Evolutionary conservation across 1,140 invertebrate species (phyloP).

Genomic region (Probaryconus sp.): DNA sequence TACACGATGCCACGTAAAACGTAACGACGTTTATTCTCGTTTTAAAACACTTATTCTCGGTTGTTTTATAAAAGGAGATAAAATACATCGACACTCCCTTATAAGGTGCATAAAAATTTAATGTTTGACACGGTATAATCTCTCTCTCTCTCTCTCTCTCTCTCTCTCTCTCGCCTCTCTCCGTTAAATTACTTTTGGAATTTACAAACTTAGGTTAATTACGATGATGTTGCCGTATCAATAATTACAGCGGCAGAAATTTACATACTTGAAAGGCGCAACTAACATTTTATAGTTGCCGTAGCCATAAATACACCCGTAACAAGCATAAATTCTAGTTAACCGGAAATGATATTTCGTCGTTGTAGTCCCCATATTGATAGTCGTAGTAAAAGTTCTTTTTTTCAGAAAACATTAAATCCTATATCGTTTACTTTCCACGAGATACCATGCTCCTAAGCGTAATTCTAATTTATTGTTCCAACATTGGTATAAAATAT

Average conservation of each 20-base stretch:
- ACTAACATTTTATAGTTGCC: constrained; percentile 9
- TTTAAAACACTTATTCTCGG: too few species aligned
- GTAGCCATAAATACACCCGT: background rate
- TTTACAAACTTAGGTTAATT: constrained; percentile 14
- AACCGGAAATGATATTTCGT: constrained; percentile 15
- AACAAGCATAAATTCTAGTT: constrained; percentile 8
- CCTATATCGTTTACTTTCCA: too few species aligned
- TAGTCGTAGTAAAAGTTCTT: background rate
- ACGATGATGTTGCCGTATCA: constrained; percentile 1
- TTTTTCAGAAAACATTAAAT: constrained; percentile 1
- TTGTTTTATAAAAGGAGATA: background rate
- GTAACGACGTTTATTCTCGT: too few species aligned
- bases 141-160: too few species aligned
- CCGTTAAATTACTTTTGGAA: constrained; percentile 5
- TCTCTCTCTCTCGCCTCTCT: background rate
- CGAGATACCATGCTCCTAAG: too few species aligned
- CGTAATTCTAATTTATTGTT: too few species aligned
- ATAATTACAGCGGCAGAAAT: constrained; percentile 26
- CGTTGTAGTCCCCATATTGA: background rate
- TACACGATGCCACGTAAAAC: too few species aligned
- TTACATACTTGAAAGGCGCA: constrained; percentile 18
- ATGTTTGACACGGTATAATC: constrained; percentile 1
- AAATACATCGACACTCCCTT: constrained; percentile 2
- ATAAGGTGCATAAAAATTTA: constrained; percentile 20
- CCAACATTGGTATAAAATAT: too few species aligned